Evolutionary conservation across 2,113 vertebrate genomes (phyloP).

Genomic region (Pristiophorus japonicus): DNA sequence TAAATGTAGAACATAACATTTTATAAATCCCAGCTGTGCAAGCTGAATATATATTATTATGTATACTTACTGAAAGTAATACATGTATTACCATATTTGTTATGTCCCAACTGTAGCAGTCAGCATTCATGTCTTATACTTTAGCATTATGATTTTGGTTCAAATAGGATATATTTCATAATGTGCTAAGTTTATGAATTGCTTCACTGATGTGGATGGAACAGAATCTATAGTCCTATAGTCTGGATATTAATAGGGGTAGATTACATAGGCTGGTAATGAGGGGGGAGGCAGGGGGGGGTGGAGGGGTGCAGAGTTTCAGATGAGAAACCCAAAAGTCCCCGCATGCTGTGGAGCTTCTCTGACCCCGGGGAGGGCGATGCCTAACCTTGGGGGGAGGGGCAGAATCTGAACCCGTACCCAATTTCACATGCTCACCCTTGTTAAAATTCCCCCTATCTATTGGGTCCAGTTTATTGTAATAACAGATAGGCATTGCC

Average conservation of each 20-base stretch:
- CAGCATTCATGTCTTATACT: background rate
- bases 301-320: background rate
- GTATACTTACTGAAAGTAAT: background rate
- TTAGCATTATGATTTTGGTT: background rate
- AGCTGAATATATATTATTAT: background rate
- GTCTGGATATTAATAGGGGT: no score
- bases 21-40: background rate
- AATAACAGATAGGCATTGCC: background rate
- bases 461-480: background rate
- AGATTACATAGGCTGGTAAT: no score
- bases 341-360: no score
- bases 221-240: background rate
- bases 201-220: background rate
- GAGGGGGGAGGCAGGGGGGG: no score
- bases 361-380: no score
- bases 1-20: background rate
- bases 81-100: background rate
- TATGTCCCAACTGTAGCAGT: background rate
- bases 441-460: background rate
- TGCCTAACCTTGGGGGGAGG: no score
- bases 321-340: no score
- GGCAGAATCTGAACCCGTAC: no score
- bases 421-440: no score
- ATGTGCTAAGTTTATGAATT: background rate
- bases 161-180: background rate